These are phyloP conservation scores for Ophion costatus DNA, from an alignment of 2,888 invertebrate genomes.

Conservation along the genomic window DNA sequence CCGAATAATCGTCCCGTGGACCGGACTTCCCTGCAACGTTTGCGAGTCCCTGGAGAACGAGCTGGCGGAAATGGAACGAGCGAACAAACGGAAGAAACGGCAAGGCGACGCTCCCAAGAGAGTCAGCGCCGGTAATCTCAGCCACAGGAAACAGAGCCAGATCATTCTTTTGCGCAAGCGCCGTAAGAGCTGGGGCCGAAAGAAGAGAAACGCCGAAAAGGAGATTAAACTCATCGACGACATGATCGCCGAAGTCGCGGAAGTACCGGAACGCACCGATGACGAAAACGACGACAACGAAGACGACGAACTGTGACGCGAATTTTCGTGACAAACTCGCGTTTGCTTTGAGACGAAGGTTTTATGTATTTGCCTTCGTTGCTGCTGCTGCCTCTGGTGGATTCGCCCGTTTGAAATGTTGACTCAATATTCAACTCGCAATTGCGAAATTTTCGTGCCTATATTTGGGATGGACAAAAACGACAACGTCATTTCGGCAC, in stretches of 20 bases:
- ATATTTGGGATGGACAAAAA: not conserved
- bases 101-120: not conserved
- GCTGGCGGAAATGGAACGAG: not conserved
- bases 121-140: constrained; percentile 25
- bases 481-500: not conserved
- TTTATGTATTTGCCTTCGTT: not conserved
- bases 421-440: not conserved
- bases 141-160: constrained; percentile 55
- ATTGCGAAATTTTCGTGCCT: not conserved
- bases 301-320: constrained; percentile 22
- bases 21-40: constrained; percentile 36
- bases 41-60: constrained; percentile 39
- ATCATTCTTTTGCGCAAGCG: constrained; percentile 50
- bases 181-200: constrained; percentile 26
- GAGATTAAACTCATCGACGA: constrained; percentile 48
- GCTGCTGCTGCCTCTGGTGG: too few species aligned
- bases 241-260: constrained; percentile 47
- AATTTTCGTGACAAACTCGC: not conserved
- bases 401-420: too few species aligned
- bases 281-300: constrained; percentile 29
- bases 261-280: constrained; percentile 35
- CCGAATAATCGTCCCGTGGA: constrained; percentile 10
- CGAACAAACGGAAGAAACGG: not conserved
- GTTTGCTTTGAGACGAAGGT: not conserved
- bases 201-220: constrained; percentile 46